Evolutionary conservation across 2,797 vertebrate genomes (phyloP).

Genomic region (Decapterus maruadsi): DNA sequence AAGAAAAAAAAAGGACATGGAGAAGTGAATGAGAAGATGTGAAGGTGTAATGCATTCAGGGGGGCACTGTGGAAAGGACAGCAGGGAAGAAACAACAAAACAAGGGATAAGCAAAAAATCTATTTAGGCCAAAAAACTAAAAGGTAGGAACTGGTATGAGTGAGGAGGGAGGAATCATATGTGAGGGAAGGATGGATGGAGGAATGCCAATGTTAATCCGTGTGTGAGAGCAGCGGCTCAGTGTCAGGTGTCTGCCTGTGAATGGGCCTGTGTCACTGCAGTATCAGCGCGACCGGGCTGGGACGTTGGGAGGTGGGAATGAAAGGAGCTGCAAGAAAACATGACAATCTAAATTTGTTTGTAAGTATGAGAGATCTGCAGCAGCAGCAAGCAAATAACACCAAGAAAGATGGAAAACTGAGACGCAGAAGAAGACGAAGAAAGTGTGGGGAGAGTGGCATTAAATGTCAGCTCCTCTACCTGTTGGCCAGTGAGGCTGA

Average conservation of each 20-base stretch:
- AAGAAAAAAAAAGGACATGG: background rate
- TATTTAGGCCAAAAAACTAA: background rate
- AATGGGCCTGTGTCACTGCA: constrained; percentile 76
- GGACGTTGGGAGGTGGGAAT: constrained; percentile 13
- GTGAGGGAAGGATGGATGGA: constrained; percentile 56
- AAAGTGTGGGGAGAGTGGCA: constrained; percentile 18
- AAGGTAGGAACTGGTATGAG: constrained; percentile 11
- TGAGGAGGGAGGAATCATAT: constrained; percentile 46
- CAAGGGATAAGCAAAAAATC: background rate
- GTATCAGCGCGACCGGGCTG: constrained; percentile 33
- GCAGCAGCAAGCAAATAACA: constrained; percentile 11
- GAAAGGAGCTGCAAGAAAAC: background rate
- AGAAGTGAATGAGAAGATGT: background rate
- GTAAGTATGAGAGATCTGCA: constrained; percentile 1
- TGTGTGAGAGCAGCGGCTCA: constrained; percentile 76
- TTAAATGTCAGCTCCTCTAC: constrained; percentile 25
- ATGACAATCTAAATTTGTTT: constrained; percentile 33
- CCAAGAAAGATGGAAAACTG: background rate
- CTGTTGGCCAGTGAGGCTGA: constrained; percentile 16
- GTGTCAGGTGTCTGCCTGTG: constrained; percentile 80
- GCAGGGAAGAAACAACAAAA: background rate
- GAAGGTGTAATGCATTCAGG: background rate
- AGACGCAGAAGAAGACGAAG: constrained; percentile 9
- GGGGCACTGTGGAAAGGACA: background rate
- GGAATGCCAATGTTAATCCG: constrained; percentile 79